phyloP scores from a whole-genome alignment of 2,113 vertebrate genomes.

The Phaethon lepturus region DNA sequence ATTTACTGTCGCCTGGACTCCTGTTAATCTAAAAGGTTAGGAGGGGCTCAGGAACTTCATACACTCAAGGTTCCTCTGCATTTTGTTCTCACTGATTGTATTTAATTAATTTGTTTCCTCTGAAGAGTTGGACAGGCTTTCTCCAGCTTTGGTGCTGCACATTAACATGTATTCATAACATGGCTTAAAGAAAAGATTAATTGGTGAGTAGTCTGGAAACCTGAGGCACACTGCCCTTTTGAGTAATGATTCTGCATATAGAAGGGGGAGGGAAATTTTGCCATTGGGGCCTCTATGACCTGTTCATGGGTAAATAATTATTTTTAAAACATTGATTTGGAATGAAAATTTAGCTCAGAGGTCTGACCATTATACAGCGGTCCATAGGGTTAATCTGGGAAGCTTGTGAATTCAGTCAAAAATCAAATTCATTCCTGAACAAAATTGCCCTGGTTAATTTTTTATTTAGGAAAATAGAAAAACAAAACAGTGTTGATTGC shows the following conservation, averaged over 20 bases:
- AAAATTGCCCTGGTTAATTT: not conserved
- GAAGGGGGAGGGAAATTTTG: not conserved
- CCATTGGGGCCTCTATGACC: not conserved
- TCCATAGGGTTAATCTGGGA: not conserved
- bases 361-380: not conserved
- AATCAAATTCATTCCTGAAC: not conserved
- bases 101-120: not conserved
- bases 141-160: not conserved
- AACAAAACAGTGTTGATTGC: not conserved
- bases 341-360: conserved; percentile 29
- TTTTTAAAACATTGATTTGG: conserved; percentile 40
- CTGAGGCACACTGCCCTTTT: conserved; percentile 28
- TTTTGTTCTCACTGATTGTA: not conserved
- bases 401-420: not conserved
- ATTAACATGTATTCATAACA: not conserved
- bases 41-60: not conserved
- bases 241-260: not conserved
- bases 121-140: not conserved
- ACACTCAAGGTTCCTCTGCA: not conserved
- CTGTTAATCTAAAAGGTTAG: not conserved
- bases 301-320: conserved; percentile 45
- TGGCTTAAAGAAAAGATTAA: conserved; percentile 28
- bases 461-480: not conserved
- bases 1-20: not conserved
- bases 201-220: conserved; percentile 7